Percentiles rank a stretch among this genome's conserved stretches.
These are phyloP conservation scores for Agrochola litura DNA, from an alignment of 2,888 invertebrate species.

Conservation along the genomic window DNA sequence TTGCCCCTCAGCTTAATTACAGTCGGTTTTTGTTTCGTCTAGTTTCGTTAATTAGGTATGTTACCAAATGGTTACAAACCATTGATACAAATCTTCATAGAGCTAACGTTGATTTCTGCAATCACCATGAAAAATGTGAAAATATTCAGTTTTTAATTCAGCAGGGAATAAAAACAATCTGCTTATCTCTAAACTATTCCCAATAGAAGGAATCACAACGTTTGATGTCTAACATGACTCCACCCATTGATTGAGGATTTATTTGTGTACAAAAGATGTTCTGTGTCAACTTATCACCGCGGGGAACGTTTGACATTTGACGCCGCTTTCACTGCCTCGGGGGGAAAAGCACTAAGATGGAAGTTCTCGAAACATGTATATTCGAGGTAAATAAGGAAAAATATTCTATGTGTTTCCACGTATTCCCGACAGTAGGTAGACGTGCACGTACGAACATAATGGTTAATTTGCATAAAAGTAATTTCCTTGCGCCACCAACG, in stretches of 20 bases:
- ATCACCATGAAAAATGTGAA: neutral
- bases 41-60: neutral
- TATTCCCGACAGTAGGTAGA: conserved; percentile 55
- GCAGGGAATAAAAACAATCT: neutral
- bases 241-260: conserved; percentile 35
- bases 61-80: neutral
- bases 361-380: conserved; percentile 22
- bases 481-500: conserved; percentile 73
- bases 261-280: conserved; percentile 33
- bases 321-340: conserved; percentile 29
- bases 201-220: neutral
- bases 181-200: neutral
- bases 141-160: neutral
- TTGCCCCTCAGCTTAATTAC: too few species aligned
- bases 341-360: conserved; percentile 32
- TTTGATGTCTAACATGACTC: neutral
- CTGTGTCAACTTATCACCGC: conserved; percentile 17
- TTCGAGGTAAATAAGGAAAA: conserved; percentile 44
- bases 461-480: conserved; percentile 83
- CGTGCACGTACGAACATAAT: conserved; percentile 74
- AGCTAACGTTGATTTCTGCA: neutral
- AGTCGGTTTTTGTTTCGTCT: neutral
- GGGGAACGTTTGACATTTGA: conserved; percentile 43
- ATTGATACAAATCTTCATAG: neutral
- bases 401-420: conserved; percentile 21